These are phyloP conservation scores for Megaceryle torquata DNA, from an alignment of 2,113 vertebrate species.

Conservation along the genomic window DNA sequence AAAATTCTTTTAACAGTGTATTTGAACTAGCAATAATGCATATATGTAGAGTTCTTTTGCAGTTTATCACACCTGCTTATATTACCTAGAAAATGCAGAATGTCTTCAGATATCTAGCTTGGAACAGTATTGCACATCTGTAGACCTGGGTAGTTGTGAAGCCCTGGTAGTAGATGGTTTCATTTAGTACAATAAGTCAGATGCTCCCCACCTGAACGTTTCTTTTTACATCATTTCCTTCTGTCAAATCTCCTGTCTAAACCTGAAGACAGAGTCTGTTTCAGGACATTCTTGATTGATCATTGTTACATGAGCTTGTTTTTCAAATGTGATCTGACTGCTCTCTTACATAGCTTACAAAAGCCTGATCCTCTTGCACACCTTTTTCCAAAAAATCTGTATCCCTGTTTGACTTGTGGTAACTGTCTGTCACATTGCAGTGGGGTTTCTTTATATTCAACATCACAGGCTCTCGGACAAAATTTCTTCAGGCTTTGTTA, in stretches of 20 bases:
- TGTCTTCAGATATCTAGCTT: background rate
- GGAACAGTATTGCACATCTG: background rate
- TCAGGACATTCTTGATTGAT: background rate
- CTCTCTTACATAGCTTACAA: fast-evolving
- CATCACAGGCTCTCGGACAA: background rate
- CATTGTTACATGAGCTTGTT: background rate
- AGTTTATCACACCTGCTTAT: background rate
- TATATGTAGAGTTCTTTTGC: background rate
- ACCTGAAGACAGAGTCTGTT: background rate
- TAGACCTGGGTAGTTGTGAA: background rate
- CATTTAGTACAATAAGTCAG: background rate
- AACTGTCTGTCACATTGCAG: background rate
- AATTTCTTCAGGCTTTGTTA: background rate
- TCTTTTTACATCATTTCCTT: background rate
- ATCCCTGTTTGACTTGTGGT: background rate
- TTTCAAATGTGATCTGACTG: background rate
- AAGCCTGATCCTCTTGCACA: background rate
- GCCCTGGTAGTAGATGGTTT: background rate
- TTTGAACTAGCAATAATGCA: background rate
- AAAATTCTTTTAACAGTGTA: too few relatives aligned
- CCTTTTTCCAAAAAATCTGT: fast-evolving
- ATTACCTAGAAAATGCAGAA: background rate
- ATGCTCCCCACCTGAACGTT: background rate
- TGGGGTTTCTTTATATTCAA: background rate
- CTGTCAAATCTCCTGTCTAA: background rate